Evolutionary conservation across 1,140 invertebrate species (phyloP).

Genomic region (Contarinia nasturtii): DNA sequence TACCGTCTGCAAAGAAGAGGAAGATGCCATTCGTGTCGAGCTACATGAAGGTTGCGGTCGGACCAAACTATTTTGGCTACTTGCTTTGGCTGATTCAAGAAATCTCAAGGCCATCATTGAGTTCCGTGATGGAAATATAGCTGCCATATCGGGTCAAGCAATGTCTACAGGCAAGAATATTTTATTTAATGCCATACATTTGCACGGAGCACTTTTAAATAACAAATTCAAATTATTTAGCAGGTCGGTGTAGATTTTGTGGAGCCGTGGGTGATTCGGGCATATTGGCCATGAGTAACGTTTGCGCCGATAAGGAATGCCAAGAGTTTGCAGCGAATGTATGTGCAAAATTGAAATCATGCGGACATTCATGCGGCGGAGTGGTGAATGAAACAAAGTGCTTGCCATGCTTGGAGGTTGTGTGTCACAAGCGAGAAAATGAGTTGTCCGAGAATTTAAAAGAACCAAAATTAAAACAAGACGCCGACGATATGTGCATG

Average conservation of each 20-base stretch:
- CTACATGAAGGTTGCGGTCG: slow-evolving; percentile 90
- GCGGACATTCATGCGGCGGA: slow-evolving; percentile 86
- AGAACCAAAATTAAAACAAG: slow-evolving; percentile 53
- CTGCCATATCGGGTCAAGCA: slow-evolving; percentile 17
- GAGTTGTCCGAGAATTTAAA: slow-evolving; percentile 34
- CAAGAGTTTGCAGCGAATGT: slow-evolving; percentile 73
- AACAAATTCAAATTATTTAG: no score
- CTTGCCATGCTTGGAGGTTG: slow-evolving; percentile 59
- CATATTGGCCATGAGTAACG: slow-evolving; percentile 73
- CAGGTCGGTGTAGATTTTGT: slow-evolving; percentile 83
- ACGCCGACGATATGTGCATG: slow-evolving; percentile 99
- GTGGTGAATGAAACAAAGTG: slow-evolving; percentile 65
- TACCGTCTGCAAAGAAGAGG: slow-evolving; percentile 91
- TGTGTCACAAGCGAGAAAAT: slow-evolving; percentile 21
- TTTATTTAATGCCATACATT: no score
- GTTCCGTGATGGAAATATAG: slow-evolving; percentile 56
- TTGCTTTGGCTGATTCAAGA: slow-evolving; percentile 77
- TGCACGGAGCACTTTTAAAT: no score
- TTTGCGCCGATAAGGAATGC: slow-evolving; percentile 86
- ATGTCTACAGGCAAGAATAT: background rate
- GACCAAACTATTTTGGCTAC: slow-evolving; percentile 87
- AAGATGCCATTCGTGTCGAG: slow-evolving; percentile 84
- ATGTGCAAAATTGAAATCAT: slow-evolving; percentile 62
- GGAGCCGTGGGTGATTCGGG: slow-evolving; percentile 66
- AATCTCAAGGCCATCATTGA: slow-evolving; percentile 88